Percentiles rank a stretch among this genome's conserved stretches.
Evolutionary conservation across 2,888 invertebrate genomes (phyloP).

Genomic region (Volucella inanis): DNA sequence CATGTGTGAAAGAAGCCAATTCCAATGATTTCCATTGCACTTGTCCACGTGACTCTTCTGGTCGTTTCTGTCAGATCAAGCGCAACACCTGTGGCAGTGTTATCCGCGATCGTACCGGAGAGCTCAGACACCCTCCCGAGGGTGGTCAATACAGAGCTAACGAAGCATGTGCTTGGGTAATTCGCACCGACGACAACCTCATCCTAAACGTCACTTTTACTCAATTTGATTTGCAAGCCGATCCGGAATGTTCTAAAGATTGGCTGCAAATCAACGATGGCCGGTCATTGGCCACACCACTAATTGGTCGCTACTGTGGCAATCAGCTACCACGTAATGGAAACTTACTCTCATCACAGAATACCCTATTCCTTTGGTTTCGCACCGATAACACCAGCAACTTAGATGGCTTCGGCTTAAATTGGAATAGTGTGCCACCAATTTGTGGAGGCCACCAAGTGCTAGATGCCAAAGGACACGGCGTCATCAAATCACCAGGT

Average conservation of each 20-base stretch:
- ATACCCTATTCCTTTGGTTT: slow-evolving; percentile 91
- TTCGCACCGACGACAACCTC: slow-evolving; percentile 86
- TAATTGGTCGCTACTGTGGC: slow-evolving; percentile 93
- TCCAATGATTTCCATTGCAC: slow-evolving; percentile 84
- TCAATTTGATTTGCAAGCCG: slow-evolving; percentile 86
- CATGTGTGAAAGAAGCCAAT: slow-evolving; percentile 84
- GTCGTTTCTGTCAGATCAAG: slow-evolving; percentile 86
- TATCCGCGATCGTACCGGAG: slow-evolving; percentile 84
- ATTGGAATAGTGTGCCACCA: slow-evolving; percentile 90
- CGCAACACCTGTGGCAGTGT: slow-evolving; percentile 86
- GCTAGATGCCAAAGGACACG: slow-evolving; percentile 84
- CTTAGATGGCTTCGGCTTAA: slow-evolving; percentile 88
- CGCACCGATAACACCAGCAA: slow-evolving; percentile 87
- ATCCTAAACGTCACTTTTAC: slow-evolving; percentile 92
- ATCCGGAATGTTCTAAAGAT: slow-evolving; percentile 87
- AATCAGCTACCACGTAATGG: slow-evolving; percentile 87
- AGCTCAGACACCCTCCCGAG: slow-evolving; percentile 86
- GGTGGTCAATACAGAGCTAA: slow-evolving; percentile 85
- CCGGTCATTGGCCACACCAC: slow-evolving; percentile 86
- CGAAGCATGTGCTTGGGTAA: slow-evolving; percentile 91
- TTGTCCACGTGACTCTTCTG: slow-evolving; percentile 87
- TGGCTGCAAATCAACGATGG: slow-evolving; percentile 94
- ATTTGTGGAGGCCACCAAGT: slow-evolving; percentile 88
- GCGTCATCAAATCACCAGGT: slow-evolving; percentile 92
- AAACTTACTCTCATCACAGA: slow-evolving; percentile 89